phyloP scores from a whole-genome alignment of 1,140 invertebrate species.

The Macrosteles quadrilineatus region DNA sequence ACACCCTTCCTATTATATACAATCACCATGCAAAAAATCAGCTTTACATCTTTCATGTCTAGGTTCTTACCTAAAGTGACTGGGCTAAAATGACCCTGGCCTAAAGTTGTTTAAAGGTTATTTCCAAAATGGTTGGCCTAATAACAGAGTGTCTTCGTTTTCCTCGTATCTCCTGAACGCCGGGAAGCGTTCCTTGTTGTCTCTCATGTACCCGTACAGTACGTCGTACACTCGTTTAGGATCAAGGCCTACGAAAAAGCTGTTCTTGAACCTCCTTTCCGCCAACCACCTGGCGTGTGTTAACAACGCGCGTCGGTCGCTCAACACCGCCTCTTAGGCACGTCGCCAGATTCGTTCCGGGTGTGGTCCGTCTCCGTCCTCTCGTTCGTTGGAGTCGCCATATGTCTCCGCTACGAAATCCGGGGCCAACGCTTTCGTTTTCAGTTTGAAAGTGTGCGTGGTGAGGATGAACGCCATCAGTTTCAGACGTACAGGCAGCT shows the following conservation, averaged over 20 bases:
- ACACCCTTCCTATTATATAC: too few species aligned
- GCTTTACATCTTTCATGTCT: too few species aligned
- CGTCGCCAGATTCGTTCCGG: background rate
- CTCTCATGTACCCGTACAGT: background rate
- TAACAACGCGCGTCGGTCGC: background rate
- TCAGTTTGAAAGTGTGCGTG: background rate
- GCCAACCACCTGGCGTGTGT: background rate
- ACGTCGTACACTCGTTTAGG: background rate
- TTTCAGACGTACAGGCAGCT: background rate
- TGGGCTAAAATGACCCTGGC: too few species aligned
- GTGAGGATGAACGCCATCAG: background rate
- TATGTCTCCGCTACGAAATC: background rate
- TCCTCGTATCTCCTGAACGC: background rate
- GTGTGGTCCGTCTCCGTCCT: background rate
- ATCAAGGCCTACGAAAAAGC: background rate
- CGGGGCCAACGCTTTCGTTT: background rate
- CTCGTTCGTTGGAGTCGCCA: too few species aligned
- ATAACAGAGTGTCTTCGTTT: background rate
- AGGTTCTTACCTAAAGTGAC: too few species aligned
- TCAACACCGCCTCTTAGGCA: background rate
- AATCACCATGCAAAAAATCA: too few species aligned
- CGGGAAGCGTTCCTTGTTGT: background rate
- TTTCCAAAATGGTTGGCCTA: too few species aligned
- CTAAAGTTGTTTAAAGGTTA: too few species aligned
- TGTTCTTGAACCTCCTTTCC: background rate